Evolutionary conservation across 2,797 vertebrate species (phyloP).

Genomic region (Phoxinus dragarum): DNA sequence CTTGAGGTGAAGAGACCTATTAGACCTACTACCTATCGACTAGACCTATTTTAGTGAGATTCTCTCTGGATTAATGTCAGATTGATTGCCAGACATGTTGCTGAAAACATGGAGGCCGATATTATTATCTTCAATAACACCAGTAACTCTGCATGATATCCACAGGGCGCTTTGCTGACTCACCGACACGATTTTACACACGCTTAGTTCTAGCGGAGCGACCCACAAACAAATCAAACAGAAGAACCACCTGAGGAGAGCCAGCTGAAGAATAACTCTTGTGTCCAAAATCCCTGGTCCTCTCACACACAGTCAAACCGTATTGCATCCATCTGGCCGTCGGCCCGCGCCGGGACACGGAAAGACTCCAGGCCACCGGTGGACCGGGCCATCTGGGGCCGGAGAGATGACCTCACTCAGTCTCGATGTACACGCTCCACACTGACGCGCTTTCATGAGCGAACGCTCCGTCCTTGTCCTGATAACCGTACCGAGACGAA

Average conservation of each 20-base stretch:
- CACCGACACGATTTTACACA: neutral
- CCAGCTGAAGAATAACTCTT: neutral
- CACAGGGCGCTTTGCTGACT: neutral
- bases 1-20: neutral
- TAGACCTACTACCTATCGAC: no score
- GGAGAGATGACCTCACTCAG: conserved; percentile 42
- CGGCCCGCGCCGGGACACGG: neutral
- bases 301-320: neutral
- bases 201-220: neutral
- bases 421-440: conserved; percentile 8
- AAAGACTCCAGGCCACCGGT: conserved; percentile 31
- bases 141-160: conserved; percentile 12
- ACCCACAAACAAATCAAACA: conserved; percentile 2
- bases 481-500: conserved; percentile 71
- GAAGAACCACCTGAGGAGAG: neutral
- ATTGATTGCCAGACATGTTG: neutral
- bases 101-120: neutral
- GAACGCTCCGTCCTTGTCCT: conserved; percentile 72
- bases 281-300: neutral
- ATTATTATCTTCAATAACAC: neutral
- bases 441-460: neutral
- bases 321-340: conserved; percentile 47
- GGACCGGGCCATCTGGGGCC: conserved; percentile 9
- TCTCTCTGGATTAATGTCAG: neutral
- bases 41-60: neutral